A percentile compares a stretch with the other conserved stretches of the same genome.
Evolutionary conservation across 2,888 invertebrate genomes (phyloP).

Genomic region (Chydorus sphaericus): DNA sequence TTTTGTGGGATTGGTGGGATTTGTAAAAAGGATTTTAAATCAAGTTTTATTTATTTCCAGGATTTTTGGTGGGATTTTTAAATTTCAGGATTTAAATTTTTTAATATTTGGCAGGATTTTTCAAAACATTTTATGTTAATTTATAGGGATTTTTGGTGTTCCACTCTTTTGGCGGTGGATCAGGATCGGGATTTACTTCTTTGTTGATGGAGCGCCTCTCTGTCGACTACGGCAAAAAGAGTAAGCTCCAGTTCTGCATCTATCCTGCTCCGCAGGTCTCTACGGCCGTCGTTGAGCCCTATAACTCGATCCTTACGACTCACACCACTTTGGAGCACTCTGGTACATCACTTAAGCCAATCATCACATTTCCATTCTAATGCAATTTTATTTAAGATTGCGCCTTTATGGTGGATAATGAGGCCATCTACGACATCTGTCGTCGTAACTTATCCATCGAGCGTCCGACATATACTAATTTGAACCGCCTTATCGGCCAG

Average conservation of each 20-base stretch:
- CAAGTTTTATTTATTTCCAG: no score
- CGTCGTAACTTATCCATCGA: constrained; percentile 37
- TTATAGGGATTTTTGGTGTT: constrained; percentile 25
- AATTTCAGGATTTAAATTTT: no score
- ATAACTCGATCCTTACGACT: constrained; percentile 38
- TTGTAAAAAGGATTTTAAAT: no score
- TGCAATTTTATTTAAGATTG: no score
- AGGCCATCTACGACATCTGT: constrained; percentile 78
- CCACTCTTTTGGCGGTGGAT: constrained; percentile 35
- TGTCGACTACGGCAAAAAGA: constrained; percentile 39
- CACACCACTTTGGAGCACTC: constrained; percentile 39
- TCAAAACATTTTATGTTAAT: no score
- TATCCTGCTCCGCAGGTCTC: constrained; percentile 38
- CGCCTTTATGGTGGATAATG: constrained; percentile 41
- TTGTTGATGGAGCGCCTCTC: constrained; percentile 37
- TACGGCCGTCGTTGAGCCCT: constrained; percentile 41
- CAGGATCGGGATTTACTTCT: constrained; percentile 38
- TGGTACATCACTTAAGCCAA: no score
- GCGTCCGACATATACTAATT: constrained; percentile 54
- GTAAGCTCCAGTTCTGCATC: constrained; percentile 37
- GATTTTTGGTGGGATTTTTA: no score
- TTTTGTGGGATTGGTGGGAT: no score
- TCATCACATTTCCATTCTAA: no score
- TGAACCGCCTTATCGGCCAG: constrained; percentile 89
- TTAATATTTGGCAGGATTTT: no score